phyloP scores from a whole-genome alignment of 2,113 vertebrate species.

The Cettia cetti region DNA sequence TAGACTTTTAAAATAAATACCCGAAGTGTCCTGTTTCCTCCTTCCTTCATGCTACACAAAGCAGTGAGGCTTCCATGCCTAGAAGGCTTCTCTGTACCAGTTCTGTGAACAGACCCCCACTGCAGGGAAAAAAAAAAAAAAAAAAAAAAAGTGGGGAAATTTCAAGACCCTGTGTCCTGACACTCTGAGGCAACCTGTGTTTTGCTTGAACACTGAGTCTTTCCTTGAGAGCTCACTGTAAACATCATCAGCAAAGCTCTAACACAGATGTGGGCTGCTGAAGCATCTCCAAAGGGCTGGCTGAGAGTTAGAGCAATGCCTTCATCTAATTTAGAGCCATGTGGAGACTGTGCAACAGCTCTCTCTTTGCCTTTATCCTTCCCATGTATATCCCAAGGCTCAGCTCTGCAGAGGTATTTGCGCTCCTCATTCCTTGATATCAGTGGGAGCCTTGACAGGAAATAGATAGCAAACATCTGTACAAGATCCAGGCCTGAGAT shows the following conservation, averaged over 20 bases:
- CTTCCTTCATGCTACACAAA: neutral
- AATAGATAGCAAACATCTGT: neutral
- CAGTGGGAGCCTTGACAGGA: neutral
- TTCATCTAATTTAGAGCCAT: neutral
- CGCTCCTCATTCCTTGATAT: neutral
- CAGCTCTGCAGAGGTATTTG: neutral
- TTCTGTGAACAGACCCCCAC: neutral
- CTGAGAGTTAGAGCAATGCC: neutral
- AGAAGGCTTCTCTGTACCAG: neutral
- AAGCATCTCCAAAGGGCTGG: neutral
- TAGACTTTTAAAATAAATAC: constrained; percentile 26
- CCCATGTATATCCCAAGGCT: neutral
- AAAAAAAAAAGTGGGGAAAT: neutral
- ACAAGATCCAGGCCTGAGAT: neutral
- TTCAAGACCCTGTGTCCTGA: neutral
- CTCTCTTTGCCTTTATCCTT: neutral
- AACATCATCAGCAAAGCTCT: neutral
- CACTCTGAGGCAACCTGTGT: neutral
- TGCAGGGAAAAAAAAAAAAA: neutral
- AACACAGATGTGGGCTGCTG: constrained; percentile 10
- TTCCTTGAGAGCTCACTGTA: neutral
- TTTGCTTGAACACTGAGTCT: neutral
- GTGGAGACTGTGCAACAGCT: neutral
- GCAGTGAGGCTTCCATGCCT: neutral
- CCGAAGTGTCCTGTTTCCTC: neutral